Percentiles rank a stretch among this genome's conserved stretches.
phyloP scores from a whole-genome alignment of 2,888 invertebrate genomes.

The Acheta domesticus region DNA sequence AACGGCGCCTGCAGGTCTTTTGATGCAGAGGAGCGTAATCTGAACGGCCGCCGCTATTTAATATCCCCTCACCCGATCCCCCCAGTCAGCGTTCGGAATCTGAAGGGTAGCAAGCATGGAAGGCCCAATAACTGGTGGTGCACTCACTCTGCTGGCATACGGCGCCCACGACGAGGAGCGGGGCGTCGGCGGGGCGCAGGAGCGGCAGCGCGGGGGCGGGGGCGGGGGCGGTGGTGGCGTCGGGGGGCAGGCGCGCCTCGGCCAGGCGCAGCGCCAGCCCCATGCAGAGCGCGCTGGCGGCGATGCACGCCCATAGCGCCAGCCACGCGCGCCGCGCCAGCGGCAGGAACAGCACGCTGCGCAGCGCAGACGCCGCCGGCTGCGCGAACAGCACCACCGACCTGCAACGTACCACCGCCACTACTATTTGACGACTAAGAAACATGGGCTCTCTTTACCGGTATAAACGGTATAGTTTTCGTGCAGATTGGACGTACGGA shows the following conservation, averaged over 20 bases:
- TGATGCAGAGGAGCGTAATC: too few relatives aligned
- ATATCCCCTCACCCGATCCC: too few relatives aligned
- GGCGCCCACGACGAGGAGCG: not conserved
- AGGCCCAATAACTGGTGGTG: too few relatives aligned
- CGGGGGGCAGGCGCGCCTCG: not conserved
- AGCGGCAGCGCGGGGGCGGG: not conserved
- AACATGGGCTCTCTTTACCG: too few relatives aligned
- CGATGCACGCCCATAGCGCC: not conserved
- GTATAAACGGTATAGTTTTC: too few relatives aligned
- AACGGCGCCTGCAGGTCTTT: too few relatives aligned
- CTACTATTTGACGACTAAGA: too few relatives aligned
- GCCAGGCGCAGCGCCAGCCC: not conserved
- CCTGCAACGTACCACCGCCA: not conserved
- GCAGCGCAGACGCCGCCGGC: not conserved
- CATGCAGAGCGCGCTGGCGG: not conserved
- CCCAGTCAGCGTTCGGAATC: too few relatives aligned
- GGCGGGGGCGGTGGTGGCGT: not conserved
- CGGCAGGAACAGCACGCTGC: not conserved
- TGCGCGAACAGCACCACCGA: not conserved
- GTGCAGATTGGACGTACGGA: too few relatives aligned
- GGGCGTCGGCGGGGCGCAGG: not conserved
- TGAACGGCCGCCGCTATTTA: too few relatives aligned
- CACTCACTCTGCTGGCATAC: not conserved
- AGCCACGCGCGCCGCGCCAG: not conserved
- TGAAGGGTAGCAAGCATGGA: too few relatives aligned